Evolutionary conservation across 1,140 invertebrate genomes (phyloP), one percentile per base, ranked within the genome.

Genomic region (Harlomillsia oculata): DNA sequence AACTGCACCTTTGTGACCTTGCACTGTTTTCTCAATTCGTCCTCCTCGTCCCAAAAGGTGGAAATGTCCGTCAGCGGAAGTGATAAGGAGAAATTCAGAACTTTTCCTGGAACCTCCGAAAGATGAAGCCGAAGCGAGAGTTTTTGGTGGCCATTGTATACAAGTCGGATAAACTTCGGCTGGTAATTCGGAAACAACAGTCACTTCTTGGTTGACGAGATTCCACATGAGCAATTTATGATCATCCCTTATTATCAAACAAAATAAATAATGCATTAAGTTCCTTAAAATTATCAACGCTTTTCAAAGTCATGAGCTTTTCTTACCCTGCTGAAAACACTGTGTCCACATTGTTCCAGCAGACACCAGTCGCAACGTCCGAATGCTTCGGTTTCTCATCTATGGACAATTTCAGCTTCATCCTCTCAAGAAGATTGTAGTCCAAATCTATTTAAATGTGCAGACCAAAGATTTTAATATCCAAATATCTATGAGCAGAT

Each of bases 271-370:
- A 40, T 41, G 14, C 25, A 45, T 45, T 28, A 37, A 16, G 18
- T 48, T 11, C 5, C 6, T 46, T 40, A 54, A 60, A 30, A 44
- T 48, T 13, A 26, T 28, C 18, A 14, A 41, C 48, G 32, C 11
- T 6, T 32, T 9, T 4, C 5, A 20, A 11, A 8, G 26, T 32
- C 30, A 16, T 29, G 29, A 32, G 45, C 40, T 37, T 32, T 54
- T 26, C 49, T 32, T 75, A 87, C 87, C 86, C 87, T 65, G 82
- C 84, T 30, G 91, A 92, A 74, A 87, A 89, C 41, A 93, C 81
- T 74, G 96, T 90, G 71, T 97, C 91, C 29, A 87, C 82, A 63
- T 81, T 87, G 69, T 82, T 89, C 93, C 93, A 97, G 57, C 84
- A 84, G 11, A 93, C 83, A 72, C 90, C 92, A 54, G 85, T 84